Evolutionary conservation across 2,113 vertebrate genomes (phyloP).

Genomic region (Phyllostomus discolor): DNA sequence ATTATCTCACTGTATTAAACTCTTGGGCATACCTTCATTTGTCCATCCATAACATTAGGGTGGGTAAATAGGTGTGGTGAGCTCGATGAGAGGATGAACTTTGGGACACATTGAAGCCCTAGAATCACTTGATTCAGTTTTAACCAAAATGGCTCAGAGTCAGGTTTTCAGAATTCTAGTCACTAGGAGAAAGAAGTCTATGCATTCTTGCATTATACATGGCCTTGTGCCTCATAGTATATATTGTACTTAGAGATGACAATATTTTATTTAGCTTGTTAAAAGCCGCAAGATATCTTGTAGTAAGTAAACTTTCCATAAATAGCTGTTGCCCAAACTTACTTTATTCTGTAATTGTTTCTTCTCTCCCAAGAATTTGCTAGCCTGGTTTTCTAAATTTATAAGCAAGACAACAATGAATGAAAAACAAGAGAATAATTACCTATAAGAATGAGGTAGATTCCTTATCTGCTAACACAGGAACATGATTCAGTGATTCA

Average conservation of each 20-base stretch:
- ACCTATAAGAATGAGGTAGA: conserved; percentile 90
- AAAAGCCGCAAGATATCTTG: background rate
- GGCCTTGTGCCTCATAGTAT: background rate
- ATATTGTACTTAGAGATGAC: background rate
- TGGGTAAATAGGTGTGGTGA: background rate
- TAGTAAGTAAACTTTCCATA: background rate
- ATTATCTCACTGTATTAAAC: conserved; percentile 17
- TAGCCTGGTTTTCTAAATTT: background rate
- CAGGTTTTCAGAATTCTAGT: background rate
- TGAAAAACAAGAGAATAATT: conserved; percentile 43
- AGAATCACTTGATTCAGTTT: background rate
- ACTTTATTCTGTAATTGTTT: background rate
- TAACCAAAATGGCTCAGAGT: background rate
- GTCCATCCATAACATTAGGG: background rate
- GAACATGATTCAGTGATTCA: conserved; percentile 86
- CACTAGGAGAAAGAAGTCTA: background rate
- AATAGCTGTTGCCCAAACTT: background rate
- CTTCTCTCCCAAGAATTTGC: background rate
- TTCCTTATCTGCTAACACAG: conserved; percentile 87
- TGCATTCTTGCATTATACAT: background rate
- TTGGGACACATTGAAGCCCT: background rate
- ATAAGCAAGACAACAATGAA: background rate
- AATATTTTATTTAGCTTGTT: background rate
- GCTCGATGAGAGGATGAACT: background rate
- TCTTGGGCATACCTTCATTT: conserved; percentile 1